A percentile compares a stretch with the other conserved stretches of the same genome.
phyloP scores from a whole-genome alignment of 2,888 invertebrate genomes.

The Candidula unifasciata region DNA sequence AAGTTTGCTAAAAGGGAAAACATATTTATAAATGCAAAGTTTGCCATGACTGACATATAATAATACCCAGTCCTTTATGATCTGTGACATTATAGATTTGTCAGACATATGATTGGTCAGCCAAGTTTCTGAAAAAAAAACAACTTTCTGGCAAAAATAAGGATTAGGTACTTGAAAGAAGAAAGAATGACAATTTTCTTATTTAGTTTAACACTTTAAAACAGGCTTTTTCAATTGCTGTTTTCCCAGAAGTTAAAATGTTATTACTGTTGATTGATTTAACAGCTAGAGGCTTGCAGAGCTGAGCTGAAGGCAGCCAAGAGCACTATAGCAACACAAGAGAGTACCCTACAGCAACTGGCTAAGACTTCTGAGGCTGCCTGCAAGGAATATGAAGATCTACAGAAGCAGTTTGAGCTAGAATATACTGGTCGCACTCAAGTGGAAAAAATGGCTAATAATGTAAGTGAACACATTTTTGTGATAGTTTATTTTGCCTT shows the following conservation, averaged over 20 bases:
- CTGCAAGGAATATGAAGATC: constrained; percentile 60
- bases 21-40: too few species aligned
- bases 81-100: too few species aligned
- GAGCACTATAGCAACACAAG: constrained; percentile 58
- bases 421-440: constrained; percentile 58
- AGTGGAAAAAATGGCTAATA: constrained; percentile 58
- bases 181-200: too few species aligned
- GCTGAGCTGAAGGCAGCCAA: constrained; percentile 58
- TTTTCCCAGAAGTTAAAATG: not conserved
- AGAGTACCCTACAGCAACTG: constrained; percentile 60
- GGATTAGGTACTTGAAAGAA: too few species aligned
- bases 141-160: too few species aligned
- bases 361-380: constrained; percentile 64
- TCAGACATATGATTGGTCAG: too few species aligned
- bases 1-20: too few species aligned
- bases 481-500: not conserved
- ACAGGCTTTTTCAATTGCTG: too few species aligned
- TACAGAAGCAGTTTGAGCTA: constrained; percentile 60
- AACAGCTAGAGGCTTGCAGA: constrained; percentile 59
- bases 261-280: constrained; percentile 31
- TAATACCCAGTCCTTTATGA: too few species aligned
- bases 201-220: too few species aligned
- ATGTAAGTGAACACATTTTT: constrained; percentile 48
- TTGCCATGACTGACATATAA: too few species aligned
- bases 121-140: too few species aligned